Base-by-base conservation (phyloP, 2,888 invertebrate species). In the Drosophila niveifrons region DNA sequence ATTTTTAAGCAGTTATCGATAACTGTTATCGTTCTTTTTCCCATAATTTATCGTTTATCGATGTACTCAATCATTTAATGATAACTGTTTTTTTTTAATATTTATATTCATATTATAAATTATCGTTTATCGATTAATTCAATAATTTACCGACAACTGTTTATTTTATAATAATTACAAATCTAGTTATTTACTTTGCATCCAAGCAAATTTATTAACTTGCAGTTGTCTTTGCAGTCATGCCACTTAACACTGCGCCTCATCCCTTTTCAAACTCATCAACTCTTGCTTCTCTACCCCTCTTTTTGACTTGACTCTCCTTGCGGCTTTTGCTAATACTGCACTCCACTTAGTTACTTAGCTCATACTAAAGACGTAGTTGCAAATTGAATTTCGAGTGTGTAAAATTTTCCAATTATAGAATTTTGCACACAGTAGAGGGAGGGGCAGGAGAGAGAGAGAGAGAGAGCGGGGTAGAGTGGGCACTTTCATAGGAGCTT, bases 321-420 rank as follows among this genome's bases (percentile, higher is more conserved):
- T 9, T n/a, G 15, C 55, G 15, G 28, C 34, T n/a, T 23, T 52
- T 68, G 78, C 78, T 63, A 66, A 75, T 74, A 61, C 69, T 44
- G 15, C 31, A 34, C 44, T 51, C 56, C 18, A 23, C 18, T 23
- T 23, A 23, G 18, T 23, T 23, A 72, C 77, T 72, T 63, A 48
- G 53, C 64, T 53, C 76, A 61, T 65, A 72, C 59, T 78, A 56
- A 56, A 58, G 52, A 28, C 47, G 55, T 56, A 70, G 73, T 66
- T 72, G 47, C 31, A 78, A 88, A 89, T 84, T 89, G 80, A 85
- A 82, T 82, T 84, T 84, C 82, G 88, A 84, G 84, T 89, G 87
- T 84, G 76, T 78, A 78, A 77, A 87, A 89, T 89, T 84, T 89
- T 84, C 89, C 89, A 84, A 89, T 84, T 84, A 84, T 77, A 84